Evolutionary conservation across 2,888 invertebrate species (phyloP), one percentile per base, ranked within the genome.

Genomic region (Helobdella robusta): DNA sequence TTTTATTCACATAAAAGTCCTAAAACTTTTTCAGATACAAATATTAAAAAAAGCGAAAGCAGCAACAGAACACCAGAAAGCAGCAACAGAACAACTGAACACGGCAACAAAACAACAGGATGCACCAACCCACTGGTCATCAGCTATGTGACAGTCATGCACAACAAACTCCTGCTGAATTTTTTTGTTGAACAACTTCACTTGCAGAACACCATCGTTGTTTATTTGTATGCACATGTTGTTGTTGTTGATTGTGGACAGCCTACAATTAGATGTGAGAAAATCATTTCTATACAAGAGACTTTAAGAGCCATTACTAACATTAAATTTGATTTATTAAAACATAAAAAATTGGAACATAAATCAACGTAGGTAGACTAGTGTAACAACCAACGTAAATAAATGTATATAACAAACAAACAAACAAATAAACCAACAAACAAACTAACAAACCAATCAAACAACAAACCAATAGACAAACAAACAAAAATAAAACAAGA

Each of bases 41-140:
- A n/a, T n/a, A n/a, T n/a, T n/a, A n/a, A n/a, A n/a, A n/a, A n/a
- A n/a, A n/a, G n/a, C n/a, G n/a, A n/a, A n/a, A n/a, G n/a, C n/a
- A n/a, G n/a, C n/a, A n/a, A n/a, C n/a, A n/a, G n/a, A n/a, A n/a
- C n/a, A n/a, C n/a, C n/a, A n/a, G n/a, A n/a, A n/a, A n/a, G n/a
- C n/a, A n/a, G n/a, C n/a, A n/a, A n/a, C n/a, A n/a, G n/a, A n/a
- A n/a, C n/a, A n/a, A n/a, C n/a, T n/a, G n/a, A n/a, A n/a, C n/a
- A n/a, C n/a, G n/a, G n/a, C n/a, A n/a, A n/a, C n/a, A 48, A 25
- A 20, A 18, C n/a, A 48, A 48, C 20, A 56, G n/a, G 25, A 3
- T 8, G n/a, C 28, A 65, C 48, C 2, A 28, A 65, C 60, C 34
- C 50, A 65, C 1, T 6, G 18, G 30, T 44, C 62, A 32, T 62